Conservation (phyloP, 2,113 vertebrate species). For the Tachycineta bicolor region DNA sequence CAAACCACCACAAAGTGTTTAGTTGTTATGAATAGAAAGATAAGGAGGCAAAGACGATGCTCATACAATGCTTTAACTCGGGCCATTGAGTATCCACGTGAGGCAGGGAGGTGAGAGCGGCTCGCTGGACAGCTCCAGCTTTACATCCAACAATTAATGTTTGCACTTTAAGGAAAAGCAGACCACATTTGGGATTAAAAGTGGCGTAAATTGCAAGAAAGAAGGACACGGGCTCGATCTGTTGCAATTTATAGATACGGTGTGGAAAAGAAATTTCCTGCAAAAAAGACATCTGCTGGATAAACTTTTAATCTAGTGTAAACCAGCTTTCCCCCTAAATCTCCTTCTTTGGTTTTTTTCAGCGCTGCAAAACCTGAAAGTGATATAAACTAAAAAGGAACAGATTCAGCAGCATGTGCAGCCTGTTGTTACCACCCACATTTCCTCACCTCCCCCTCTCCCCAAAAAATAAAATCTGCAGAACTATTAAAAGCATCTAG, state of each 20-base stretch:
- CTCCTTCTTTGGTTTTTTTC: not conserved
- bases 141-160: not conserved
- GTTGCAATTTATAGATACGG: not conserved
- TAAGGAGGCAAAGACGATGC: not conserved
- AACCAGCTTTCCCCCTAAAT: not conserved
- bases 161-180: not conserved
- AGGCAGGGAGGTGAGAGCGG: not conserved
- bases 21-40: not conserved
- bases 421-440: not conserved
- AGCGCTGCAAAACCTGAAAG: not conserved
- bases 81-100: rapidly evolving
- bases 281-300: not conserved
- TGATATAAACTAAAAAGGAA: not conserved
- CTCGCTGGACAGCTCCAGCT: conserved; percentile 43
- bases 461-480: not conserved
- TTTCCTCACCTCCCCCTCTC: not conserved
- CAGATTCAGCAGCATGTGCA: not conserved
- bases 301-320: not conserved
- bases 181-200: not conserved
- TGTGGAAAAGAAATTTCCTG: not conserved
- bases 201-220: not conserved
- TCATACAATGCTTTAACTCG: not conserved
- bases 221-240: rapidly evolving
- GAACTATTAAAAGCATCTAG: not conserved
- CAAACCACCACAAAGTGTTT: not conserved